Conservation (phyloP, 2,888 invertebrate genomes). For the Archips xylosteana region DNA sequence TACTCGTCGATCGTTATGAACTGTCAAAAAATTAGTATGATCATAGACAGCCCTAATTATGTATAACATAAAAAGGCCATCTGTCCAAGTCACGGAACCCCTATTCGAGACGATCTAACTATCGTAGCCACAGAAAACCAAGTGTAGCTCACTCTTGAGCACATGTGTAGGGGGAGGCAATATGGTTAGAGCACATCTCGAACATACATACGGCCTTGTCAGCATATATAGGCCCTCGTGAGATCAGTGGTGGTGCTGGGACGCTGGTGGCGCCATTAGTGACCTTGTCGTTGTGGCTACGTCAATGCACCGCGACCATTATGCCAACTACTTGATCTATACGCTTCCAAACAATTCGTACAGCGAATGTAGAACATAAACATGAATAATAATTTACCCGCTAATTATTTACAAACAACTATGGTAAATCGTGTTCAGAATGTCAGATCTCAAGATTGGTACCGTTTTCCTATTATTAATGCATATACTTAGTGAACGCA, state of each 20-base stretch:
- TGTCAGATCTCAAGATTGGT: slow-evolving; percentile 25
- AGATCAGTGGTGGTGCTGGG: background rate
- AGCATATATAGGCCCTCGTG: background rate
- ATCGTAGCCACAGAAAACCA: background rate
- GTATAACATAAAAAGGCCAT: background rate
- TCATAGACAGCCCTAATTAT: background rate
- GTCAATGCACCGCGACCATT: background rate
- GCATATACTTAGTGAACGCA: slow-evolving; percentile 8
- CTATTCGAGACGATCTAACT: background rate
- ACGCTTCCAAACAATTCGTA: background rate
- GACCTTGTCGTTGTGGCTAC: background rate
- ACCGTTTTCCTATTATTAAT: slow-evolving; percentile 23
- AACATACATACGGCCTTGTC: background rate
- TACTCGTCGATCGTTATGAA: background rate
- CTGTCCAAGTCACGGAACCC: background rate
- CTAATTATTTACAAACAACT: slow-evolving; percentile 10
- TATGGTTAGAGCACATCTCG: background rate
- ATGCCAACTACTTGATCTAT: background rate
- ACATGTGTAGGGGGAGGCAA: background rate
- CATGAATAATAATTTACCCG: background rate
- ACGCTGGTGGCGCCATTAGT: background rate
- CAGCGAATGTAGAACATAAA: slow-evolving; percentile 1
- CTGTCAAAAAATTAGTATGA: background rate
- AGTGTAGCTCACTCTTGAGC: background rate
- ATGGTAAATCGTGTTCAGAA: background rate